Percentiles rank a stretch among this genome's conserved stretches.
These are phyloP conservation scores for Conchocele bisecta DNA, from an alignment of 2,888 invertebrate genomes.

Conservation along the genomic window DNA sequence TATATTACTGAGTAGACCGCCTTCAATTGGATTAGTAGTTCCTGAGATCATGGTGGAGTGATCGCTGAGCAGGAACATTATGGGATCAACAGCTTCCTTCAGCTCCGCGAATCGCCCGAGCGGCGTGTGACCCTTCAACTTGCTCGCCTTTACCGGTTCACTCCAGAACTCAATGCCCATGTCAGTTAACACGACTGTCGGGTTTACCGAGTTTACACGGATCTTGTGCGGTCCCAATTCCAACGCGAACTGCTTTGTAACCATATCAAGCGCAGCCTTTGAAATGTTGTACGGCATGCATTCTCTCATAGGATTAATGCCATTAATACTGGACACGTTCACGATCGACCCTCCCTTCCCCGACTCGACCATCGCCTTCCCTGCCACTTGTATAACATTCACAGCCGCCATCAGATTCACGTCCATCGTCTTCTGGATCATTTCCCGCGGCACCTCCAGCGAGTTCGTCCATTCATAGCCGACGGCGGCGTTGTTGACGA, in stretches of 20 bases:
- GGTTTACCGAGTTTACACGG: conserved; percentile 94
- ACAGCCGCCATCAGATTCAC: conserved; percentile 93
- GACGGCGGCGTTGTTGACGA: conserved; percentile 95
- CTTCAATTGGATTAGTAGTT: conserved; percentile 48
- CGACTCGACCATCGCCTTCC: conserved; percentile 88
- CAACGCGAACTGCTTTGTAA: conserved; percentile 91
- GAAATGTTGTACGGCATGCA: conserved; percentile 92
- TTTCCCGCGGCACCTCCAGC: conserved; percentile 87
- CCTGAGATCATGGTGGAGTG: conserved; percentile 52
- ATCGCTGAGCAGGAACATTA: conserved; percentile 52
- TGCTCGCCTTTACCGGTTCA: conserved; percentile 88
- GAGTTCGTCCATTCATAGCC: conserved; percentile 89
- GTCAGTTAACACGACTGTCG: conserved; percentile 95
- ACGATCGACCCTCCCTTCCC: conserved; percentile 92
- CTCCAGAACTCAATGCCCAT: conserved; percentile 92
- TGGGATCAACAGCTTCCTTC: conserved; percentile 39
- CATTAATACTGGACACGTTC: conserved; percentile 90
- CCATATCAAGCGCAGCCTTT: conserved; percentile 94
- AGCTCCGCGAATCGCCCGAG: conserved; percentile 87
- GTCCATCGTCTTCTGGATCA: conserved; percentile 88
- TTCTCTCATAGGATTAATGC: conserved; percentile 85
- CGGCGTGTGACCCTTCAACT: conserved; percentile 91
- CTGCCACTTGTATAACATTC: conserved; percentile 90
- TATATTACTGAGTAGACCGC: conserved; percentile 52
- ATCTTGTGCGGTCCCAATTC: conserved; percentile 92